Evolutionary conservation across 2,888 invertebrate species (phyloP).

Genomic region (Carcina quercana): DNA sequence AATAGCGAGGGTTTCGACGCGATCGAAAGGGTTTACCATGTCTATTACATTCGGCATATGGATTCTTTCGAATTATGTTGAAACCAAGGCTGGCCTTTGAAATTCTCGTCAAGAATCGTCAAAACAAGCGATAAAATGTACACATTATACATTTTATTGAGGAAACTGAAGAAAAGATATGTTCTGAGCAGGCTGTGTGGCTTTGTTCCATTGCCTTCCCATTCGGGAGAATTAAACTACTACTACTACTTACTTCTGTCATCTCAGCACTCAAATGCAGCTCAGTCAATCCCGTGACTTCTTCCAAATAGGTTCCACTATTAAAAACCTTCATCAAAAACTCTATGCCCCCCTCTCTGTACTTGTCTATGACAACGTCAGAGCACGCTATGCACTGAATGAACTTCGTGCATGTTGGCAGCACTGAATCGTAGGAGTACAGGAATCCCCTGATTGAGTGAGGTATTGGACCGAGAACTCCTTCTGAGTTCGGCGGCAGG

Average conservation of each 20-base stretch:
- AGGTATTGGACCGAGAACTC: conserved; percentile 88
- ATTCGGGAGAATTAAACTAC: too few relatives aligned
- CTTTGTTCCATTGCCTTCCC: too few relatives aligned
- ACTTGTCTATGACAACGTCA: conserved; percentile 47
- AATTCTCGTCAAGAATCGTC: too few relatives aligned
- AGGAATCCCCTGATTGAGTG: conserved; percentile 96
- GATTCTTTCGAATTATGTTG: too few relatives aligned
- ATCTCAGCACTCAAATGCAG: conserved; percentile 76
- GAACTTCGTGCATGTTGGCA: conserved; percentile 91
- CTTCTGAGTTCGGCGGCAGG: conserved; percentile 54
- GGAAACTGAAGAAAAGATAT: too few relatives aligned
- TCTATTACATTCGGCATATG: too few relatives aligned
- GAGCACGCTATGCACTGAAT: conserved; percentile 96
- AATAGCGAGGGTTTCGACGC: too few relatives aligned
- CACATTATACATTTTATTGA: too few relatives aligned
- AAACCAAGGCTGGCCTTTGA: too few relatives aligned
- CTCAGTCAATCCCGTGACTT: conserved; percentile 85
- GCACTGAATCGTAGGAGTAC: conserved; percentile 84
- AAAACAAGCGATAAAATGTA: too few relatives aligned
- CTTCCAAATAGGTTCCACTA: conserved; percentile 87
- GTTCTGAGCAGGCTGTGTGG: neutral
- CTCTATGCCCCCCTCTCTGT: conserved; percentile 72
- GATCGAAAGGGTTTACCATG: too few relatives aligned
- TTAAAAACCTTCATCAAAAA: conserved; percentile 88
- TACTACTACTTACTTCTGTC: conserved; percentile 63